Evolutionary conservation across 1,140 invertebrate species (phyloP), one percentile per base, ranked within the genome.

Genomic region (Coenobita brevimanus): DNA sequence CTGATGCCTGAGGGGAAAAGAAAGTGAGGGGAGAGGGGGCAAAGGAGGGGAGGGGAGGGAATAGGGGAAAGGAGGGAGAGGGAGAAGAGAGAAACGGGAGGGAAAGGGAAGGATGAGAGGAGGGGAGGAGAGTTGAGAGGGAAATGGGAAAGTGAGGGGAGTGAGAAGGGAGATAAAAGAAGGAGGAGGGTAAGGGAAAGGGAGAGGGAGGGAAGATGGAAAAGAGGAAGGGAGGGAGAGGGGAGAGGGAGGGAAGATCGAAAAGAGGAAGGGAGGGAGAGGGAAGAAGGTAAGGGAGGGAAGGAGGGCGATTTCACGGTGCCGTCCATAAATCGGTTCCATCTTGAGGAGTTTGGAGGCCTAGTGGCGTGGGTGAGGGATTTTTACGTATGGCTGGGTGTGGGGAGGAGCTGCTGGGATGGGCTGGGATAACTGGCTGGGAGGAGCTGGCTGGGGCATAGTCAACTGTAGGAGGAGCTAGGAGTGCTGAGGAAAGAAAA

Each of bases 291-390:
- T 10, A 50, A 50, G 24, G 30, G 8, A n/a, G 43, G 43, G 36
- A 10, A 43, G 43, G 13, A 76, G 30, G 76, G 21, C 64, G 76
- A 87, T 87, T 87, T 87, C 84, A 87, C 76, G 84, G 84, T 80
- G 33, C 84, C 84, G 46, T 71, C 64, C 84, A 87, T 87, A 79
- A 87, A 87, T 87, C 62, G 76, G 60, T 71, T 71, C 67, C 75
- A 87, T 87, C 75, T 80, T 87, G 75, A 69, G 75, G 75, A 69
- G 50, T 17, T 27, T 30, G 2, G 43, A 69, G 75, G 60, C 41
- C n/a, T 27, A 46, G n/a, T 10, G 24, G 30, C 38, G 38, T 21
- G 33, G 60, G 46, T 24, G 71, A 76, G 46, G 73, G 82, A 75
- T 76, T 60, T 27, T 85, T n/a, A 82, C 80, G 69, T 60, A 82